Evolutionary conservation across 2,888 invertebrate genomes (phyloP).

Genomic region (Megaustenia siamemsis): DNA sequence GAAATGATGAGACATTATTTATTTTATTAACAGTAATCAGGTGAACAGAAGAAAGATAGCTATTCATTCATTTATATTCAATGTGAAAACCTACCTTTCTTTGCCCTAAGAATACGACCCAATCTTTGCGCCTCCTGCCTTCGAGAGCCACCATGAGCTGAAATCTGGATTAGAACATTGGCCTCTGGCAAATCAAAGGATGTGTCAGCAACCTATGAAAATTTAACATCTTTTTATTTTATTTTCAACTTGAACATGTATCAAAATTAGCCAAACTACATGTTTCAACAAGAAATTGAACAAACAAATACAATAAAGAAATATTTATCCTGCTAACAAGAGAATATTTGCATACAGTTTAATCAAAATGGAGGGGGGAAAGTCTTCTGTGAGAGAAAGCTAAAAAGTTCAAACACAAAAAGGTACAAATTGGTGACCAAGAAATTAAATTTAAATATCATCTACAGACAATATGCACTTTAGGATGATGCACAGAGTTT

Average conservation of each 20-base stretch:
- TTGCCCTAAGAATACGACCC: slow-evolving; percentile 96
- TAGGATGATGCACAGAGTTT: too few species aligned
- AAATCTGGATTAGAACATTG: slow-evolving; percentile 98
- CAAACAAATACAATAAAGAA: not conserved
- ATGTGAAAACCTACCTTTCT: slow-evolving; percentile 85
- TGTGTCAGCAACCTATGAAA: slow-evolving; percentile 90
- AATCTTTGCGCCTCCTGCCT: slow-evolving; percentile 98
- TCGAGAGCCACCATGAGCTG: slow-evolving; percentile 98
- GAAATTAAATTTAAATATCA: too few species aligned
- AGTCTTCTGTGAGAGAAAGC: too few species aligned
- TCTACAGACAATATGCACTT: too few species aligned
- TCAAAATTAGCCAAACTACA: not conserved
- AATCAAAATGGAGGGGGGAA: not conserved
- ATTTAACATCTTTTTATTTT: not conserved
- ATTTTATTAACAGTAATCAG: too few species aligned
- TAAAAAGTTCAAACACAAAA: too few species aligned
- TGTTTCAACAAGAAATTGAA: not conserved
- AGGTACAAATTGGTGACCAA: too few species aligned
- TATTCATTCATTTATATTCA: too few species aligned
- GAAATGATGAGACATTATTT: too few species aligned
- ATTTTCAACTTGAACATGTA: not conserved
- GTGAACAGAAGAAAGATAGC: too few species aligned
- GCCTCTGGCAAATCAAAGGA: slow-evolving; percentile 99
- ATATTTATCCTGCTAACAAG: not conserved
- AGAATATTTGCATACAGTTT: not conserved